Percentiles rank a stretch among this genome's conserved stretches.
Evolutionary conservation across 2,113 vertebrate species (phyloP).

Genomic region (Pseudopodoces humilis): DNA sequence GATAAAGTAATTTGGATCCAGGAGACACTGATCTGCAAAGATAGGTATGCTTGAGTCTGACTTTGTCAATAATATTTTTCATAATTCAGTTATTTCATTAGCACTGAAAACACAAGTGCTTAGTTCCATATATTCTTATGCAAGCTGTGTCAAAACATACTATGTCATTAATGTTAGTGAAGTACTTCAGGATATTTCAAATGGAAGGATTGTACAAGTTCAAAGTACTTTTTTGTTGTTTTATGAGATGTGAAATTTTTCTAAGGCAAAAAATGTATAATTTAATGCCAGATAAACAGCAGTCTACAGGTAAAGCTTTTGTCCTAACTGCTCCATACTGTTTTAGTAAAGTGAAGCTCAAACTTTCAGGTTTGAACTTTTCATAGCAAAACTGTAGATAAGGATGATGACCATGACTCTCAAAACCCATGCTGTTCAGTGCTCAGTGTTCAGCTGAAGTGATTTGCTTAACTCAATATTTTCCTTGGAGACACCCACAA

Average conservation of each 20-base stretch:
- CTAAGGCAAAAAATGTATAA: not conserved
- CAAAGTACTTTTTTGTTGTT: not conserved
- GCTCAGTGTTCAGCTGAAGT: not conserved
- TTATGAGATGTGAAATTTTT: not conserved
- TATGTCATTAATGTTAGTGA: not conserved
- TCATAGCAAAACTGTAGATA: not conserved
- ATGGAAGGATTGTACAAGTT: not conserved
- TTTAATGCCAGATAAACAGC: not conserved
- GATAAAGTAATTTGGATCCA: not conserved
- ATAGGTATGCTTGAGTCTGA: not conserved
- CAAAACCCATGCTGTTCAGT: not conserved
- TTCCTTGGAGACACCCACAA: not conserved
- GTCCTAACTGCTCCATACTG: not conserved
- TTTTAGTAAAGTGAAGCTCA: not conserved
- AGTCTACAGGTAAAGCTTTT: not conserved
- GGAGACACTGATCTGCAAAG: not conserved
- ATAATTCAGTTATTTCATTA: not conserved
- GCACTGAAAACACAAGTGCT: not conserved
- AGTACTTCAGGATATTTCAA: not conserved
- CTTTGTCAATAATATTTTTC: not conserved
- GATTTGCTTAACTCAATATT: not conserved
- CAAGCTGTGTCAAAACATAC: not conserved
- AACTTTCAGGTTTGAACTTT: not conserved
- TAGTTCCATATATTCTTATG: not conserved
- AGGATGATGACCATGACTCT: not conserved